Conservation (phyloP, 1,140 invertebrate genomes). For the Copidosoma floridanum region DNA sequence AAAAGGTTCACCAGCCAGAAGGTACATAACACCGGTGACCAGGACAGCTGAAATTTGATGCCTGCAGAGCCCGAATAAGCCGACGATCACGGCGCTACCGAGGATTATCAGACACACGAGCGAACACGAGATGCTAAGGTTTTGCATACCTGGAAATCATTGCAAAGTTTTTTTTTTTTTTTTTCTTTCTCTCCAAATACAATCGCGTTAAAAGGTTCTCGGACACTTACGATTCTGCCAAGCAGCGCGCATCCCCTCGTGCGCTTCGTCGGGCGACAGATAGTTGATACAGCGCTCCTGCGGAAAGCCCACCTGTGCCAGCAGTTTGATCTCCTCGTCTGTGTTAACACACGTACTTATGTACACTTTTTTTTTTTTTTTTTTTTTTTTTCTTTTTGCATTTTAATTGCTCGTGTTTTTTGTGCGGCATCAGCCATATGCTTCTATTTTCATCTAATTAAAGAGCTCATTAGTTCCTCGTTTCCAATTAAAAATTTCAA, state of each 20-base stretch:
- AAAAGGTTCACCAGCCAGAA: slow-evolving; percentile 85
- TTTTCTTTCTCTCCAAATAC: too few species aligned
- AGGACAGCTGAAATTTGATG: slow-evolving; percentile 87
- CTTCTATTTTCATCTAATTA: too few species aligned
- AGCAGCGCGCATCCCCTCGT: slow-evolving; percentile 69
- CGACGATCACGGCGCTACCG: slow-evolving; percentile 77
- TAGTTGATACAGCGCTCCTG: slow-evolving; percentile 75
- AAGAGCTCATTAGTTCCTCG: too few species aligned
- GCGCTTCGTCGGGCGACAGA: slow-evolving; percentile 62
- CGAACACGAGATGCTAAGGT: slow-evolving; percentile 87
- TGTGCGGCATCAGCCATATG: too few species aligned
- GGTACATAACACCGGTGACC: slow-evolving; percentile 88
- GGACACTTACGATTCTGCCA: slow-evolving; percentile 83
- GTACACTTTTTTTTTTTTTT: too few species aligned
- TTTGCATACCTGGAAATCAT: slow-evolving; percentile 85
- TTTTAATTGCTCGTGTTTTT: too few species aligned
- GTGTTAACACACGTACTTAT: too few species aligned
- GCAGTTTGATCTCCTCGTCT: slow-evolving; percentile 69
- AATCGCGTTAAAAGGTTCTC: too few species aligned
- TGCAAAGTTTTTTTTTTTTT: too few species aligned
- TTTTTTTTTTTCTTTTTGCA: too few species aligned
- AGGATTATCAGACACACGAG: slow-evolving; percentile 85
- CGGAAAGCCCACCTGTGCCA: slow-evolving; percentile 68
- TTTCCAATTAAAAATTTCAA: too few species aligned
- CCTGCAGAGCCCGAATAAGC: slow-evolving; percentile 79